phyloP scores from a whole-genome alignment of 2,888 invertebrate species.

The Drosophila merina region DNA sequence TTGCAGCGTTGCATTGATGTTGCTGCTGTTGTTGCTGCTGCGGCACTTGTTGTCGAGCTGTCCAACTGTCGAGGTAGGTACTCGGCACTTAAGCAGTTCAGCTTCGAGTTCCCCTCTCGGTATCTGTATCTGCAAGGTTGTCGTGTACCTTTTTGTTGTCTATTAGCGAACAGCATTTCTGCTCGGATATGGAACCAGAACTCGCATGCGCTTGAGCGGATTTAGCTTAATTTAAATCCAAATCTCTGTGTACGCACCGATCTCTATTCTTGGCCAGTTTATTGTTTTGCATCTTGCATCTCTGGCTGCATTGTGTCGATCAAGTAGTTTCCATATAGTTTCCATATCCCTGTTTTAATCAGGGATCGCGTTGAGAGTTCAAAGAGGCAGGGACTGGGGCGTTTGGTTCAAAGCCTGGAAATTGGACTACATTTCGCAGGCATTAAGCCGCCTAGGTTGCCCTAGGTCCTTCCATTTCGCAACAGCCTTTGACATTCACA shows the following conservation, averaged over 20 bases:
- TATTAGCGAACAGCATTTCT: conserved; percentile 56
- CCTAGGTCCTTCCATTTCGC: conserved; percentile 6
- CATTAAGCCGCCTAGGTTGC: conserved; percentile 37
- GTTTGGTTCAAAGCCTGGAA: conserved; percentile 42
- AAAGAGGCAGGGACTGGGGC: conserved; percentile 38
- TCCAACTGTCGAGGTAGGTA: conserved; percentile 68
- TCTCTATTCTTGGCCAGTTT: conserved; percentile 34
- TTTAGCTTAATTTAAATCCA: conserved; percentile 78
- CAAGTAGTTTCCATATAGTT: conserved; percentile 23
- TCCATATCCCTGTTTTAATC: conserved; percentile 26
- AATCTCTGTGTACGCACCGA: conserved; percentile 61
- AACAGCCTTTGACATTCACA: conserved; percentile 36
- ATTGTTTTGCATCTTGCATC: conserved; percentile 43
- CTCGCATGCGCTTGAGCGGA: conserved; percentile 63
- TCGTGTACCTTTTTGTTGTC: conserved; percentile 75
- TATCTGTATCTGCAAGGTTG: conserved; percentile 48
- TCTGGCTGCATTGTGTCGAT: conserved; percentile 27
- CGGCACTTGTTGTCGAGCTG: conserved; percentile 73
- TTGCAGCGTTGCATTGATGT: conserved; percentile 3
- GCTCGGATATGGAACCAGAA: conserved; percentile 28
- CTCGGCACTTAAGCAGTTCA: conserved; percentile 73
- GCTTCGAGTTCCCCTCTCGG: conserved; percentile 44
- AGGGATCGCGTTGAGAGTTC: conserved; percentile 18
- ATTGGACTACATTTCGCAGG: conserved; percentile 46
- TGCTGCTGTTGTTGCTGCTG: conserved; percentile 18